Percentiles rank a stretch among this genome's conserved stretches.
phyloP scores from a whole-genome alignment of 2,113 vertebrate species.

The Ia io region DNA sequence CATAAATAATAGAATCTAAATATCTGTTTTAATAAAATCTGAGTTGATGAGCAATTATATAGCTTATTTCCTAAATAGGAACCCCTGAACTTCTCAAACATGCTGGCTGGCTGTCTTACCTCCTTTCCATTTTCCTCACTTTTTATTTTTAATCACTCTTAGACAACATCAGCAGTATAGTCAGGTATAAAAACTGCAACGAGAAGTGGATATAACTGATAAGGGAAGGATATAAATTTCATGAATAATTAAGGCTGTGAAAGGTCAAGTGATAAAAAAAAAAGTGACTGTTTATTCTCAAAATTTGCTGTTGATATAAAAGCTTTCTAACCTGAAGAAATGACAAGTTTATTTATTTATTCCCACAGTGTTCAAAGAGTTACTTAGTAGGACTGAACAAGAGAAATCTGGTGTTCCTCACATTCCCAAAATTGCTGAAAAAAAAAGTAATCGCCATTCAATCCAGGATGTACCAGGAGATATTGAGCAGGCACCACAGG shows the following conservation, averaged over 20 bases:
- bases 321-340: slow-evolving; percentile 23
- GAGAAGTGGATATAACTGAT: not conserved
- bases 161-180: not conserved
- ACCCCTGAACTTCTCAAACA: not conserved
- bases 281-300: not conserved
- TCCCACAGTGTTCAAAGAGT: slow-evolving; percentile 94
- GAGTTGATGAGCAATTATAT: not conserved
- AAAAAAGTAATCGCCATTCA: slow-evolving; percentile 96
- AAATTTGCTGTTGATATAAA: not conserved
- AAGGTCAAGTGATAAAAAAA: not conserved
- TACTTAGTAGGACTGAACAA: slow-evolving; percentile 91
- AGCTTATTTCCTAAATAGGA: not conserved
- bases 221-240: not conserved
- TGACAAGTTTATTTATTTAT: slow-evolving; percentile 40
- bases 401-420: slow-evolving; percentile 94
- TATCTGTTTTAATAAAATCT: not conserved
- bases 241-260: not conserved
- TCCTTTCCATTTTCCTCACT: not conserved
- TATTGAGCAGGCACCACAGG: slow-evolving; percentile 90
- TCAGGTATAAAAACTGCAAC: not conserved
- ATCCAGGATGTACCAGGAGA: slow-evolving; percentile 95
- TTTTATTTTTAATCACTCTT: not conserved
- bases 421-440: slow-evolving; percentile 97
- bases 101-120: not conserved
- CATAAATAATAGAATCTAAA: not conserved